phyloP scores from a whole-genome alignment of 1,140 invertebrate species.

The Oryzaephilus surinamensis region DNA sequence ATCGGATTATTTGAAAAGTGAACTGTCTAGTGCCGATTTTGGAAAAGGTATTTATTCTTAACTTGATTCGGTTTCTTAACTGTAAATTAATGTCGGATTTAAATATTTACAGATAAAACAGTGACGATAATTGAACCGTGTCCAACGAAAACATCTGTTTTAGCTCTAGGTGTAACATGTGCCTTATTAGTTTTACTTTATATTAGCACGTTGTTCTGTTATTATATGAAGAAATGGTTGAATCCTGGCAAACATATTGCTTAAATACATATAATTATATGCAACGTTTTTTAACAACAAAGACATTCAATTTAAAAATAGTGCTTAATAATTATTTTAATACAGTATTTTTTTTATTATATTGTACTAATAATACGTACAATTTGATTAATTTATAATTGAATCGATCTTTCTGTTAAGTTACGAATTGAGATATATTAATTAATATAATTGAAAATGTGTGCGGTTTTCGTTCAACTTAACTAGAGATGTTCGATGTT shows the following conservation, averaged over 20 bases:
- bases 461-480: no score
- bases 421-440: no score
- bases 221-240: slow-evolving; percentile 86
- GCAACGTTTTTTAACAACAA: no score
- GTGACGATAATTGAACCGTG: slow-evolving; percentile 79
- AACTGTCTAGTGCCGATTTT: slow-evolving; percentile 63
- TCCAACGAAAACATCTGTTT: slow-evolving; percentile 79
- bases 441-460: no score
- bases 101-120: slow-evolving; percentile 61
- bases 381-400: no score
- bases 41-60: slow-evolving; percentile 43
- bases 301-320: no score
- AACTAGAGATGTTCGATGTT: no score
- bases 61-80: not conserved
- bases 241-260: slow-evolving; percentile 69
- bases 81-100: slow-evolving; percentile 11
- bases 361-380: no score
- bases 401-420: slow-evolving; percentile 27
- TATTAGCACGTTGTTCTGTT: slow-evolving; percentile 77
- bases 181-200: slow-evolving; percentile 83
- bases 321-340: no score
- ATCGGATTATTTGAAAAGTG: slow-evolving; percentile 64
- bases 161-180: slow-evolving; percentile 80
- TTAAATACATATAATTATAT: no score
- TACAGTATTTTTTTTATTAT: no score